Conservation (phyloP, 2,888 invertebrate genomes). For the Heliconius erato region DNA sequence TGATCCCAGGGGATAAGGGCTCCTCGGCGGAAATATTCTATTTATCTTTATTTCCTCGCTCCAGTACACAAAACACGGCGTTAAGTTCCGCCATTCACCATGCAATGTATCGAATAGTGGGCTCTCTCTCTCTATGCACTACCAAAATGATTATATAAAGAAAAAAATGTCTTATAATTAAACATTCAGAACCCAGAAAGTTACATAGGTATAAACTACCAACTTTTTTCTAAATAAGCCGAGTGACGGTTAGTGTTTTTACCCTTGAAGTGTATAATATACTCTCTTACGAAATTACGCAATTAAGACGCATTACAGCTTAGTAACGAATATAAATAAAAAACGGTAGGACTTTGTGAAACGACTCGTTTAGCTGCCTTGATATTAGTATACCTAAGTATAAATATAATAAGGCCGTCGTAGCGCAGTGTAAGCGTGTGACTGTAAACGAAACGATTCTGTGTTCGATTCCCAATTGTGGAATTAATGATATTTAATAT, state of each 20-base stretch:
- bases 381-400: not conserved
- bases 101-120: too few species aligned
- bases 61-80: too few species aligned
- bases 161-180: not conserved
- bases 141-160: not conserved
- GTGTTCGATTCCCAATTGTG: not conserved
- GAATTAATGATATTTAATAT: not conserved
- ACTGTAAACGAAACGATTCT: not conserved
- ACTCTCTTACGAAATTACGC: constrained; percentile 42
- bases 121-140: not conserved
- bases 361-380: not conserved
- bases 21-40: too few species aligned
- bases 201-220: not conserved
- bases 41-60: too few species aligned
- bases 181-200: constrained; percentile 1
- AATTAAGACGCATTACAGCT: constrained; percentile 37
- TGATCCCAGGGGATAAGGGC: too few species aligned
- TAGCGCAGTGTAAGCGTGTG: not conserved
- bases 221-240: constrained; percentile 16
- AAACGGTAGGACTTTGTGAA: not conserved
- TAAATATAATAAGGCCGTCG: not conserved
- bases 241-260: constrained; percentile 33
- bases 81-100: too few species aligned
- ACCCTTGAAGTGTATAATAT: constrained; percentile 42
- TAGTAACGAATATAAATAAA: constrained; percentile 24